A percentile compares a stretch with the other conserved stretches of the same genome.
Evolutionary conservation across 2,888 invertebrate species (phyloP).

Genomic region (Malthinus flaveolus): DNA sequence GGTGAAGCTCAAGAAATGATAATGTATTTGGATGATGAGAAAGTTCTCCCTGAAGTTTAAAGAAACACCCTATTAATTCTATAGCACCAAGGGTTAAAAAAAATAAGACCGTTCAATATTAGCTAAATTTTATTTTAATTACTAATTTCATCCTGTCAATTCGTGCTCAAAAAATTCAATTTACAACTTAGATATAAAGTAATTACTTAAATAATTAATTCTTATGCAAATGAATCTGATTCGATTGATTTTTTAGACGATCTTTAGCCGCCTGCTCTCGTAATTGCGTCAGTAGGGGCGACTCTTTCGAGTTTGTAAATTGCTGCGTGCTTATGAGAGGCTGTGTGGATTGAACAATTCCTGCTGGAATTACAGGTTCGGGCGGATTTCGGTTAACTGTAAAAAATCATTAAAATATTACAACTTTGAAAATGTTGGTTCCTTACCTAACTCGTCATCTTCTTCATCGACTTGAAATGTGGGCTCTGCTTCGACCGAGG

Average conservation of each 20-base stretch:
- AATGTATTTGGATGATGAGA: too few species aligned
- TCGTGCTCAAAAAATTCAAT: too few species aligned
- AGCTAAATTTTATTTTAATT: too few species aligned
- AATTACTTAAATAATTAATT: too few species aligned
- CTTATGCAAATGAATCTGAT: too few species aligned
- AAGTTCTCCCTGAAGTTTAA: too few species aligned
- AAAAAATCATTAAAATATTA: not conserved
- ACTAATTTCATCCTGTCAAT: too few species aligned
- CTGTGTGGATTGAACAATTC: constrained; percentile 55
- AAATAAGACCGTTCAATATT: too few species aligned
- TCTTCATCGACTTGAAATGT: constrained; percentile 45
- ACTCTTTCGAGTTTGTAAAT: constrained; percentile 56
- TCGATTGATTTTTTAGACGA: constrained; percentile 11
- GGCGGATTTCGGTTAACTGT: constrained; percentile 52
- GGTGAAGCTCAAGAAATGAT: too few species aligned
- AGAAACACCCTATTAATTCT: too few species aligned
- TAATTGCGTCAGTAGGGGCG: constrained; percentile 48
- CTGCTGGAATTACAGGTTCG: constrained; percentile 52
- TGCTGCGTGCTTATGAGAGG: constrained; percentile 48
- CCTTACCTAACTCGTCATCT: constrained; percentile 49
- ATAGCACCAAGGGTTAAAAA: too few species aligned
- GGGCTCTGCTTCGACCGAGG: constrained; percentile 46
- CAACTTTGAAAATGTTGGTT: not conserved
- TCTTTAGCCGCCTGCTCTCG: constrained; percentile 52
- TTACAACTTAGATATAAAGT: too few species aligned